Base-by-base conservation (phyloP, 2,797 vertebrate genomes). In the Melanotaenia nigrans region DNA sequence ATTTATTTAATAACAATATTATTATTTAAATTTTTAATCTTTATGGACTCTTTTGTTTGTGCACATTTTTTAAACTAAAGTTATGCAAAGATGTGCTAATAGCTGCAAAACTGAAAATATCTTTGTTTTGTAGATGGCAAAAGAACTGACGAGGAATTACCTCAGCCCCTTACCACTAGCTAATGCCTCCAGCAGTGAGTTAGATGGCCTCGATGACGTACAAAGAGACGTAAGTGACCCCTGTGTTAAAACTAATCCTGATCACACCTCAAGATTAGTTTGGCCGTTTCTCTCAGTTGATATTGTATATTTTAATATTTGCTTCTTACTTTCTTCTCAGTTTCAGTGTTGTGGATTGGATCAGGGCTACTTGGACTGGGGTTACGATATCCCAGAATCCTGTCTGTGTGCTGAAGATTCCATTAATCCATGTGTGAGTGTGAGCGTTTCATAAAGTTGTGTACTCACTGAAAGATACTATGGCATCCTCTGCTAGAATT, bases 311-410 rank as follows among this genome's bases (percentile, higher is more conserved):
- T 61, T 6, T 28, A 13, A 20, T 38, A 24, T 20, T 32, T 2
- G 33, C n/a, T 3, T 47, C 12, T 58, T 6, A 32, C 49, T 32
- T 71, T 6, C 7, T 25, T 51, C 25, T 35, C 59, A 92, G 91
- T 14, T 77, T 0, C 60, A 83, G 49, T 92, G 91, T 42, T 92
- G 91, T 36, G 89, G 91, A 1, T 4, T 92, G 40, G 54, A 78
- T 2, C 8, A 71, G 0, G 87, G 89, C 25, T 90, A 85, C 62
- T 0, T 2, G 20, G 90, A 92, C 0, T 92, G 91, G 91, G 80
- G 64, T 13, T 7, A 70, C 24, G 28, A 82, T 61, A 87, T 92
- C 62, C 76, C 89, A n/a, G 3, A 67, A 22, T 64, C 82, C 24
- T 92, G 91, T 25, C 0, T 83, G 40, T 92, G 91, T 62, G 0